Percentiles rank a stretch among this genome's conserved stretches.
Conservation (phyloP, 2,797 vertebrate genomes). For the Esox lucius region DNA sequence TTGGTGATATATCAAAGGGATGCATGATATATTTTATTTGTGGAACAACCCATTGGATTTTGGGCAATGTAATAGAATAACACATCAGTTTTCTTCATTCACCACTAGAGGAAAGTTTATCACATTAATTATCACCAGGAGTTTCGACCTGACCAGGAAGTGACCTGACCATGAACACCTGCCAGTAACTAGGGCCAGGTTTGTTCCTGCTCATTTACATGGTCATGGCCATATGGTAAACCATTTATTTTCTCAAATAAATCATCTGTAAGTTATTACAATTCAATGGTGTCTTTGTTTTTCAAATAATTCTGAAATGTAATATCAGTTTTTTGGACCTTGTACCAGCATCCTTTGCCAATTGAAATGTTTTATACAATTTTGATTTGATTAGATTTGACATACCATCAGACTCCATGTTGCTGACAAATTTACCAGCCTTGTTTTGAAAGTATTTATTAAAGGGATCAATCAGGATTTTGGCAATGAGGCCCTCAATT, state of each 20-base stretch:
- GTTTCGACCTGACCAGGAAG: not conserved
- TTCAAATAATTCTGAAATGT: not conserved
- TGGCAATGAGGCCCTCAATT: too few species aligned
- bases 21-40: too few species aligned
- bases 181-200: not conserved
- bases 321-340: not conserved
- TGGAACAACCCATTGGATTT: too few species aligned
- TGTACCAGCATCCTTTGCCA: conserved; percentile 5
- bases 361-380: not conserved
- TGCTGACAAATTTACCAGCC: not conserved
- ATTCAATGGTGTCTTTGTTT: not conserved
- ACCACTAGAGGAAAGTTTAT: not conserved
- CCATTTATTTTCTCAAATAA: too few species aligned
- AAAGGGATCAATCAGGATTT: too few species aligned
- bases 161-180: not conserved
- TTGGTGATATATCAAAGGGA: too few species aligned
- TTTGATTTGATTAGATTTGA: not conserved
- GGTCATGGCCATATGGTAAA: too few species aligned
- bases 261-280: too few species aligned
- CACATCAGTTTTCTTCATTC: too few species aligned
- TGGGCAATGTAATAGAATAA: too few species aligned
- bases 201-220: not conserved
- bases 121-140: not conserved
- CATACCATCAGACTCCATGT: not conserved
- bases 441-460: not conserved